Evolutionary conservation across 2,888 invertebrate genomes (phyloP), one percentile per base, ranked within the genome.

Genomic region (Aphrophora alni): DNA sequence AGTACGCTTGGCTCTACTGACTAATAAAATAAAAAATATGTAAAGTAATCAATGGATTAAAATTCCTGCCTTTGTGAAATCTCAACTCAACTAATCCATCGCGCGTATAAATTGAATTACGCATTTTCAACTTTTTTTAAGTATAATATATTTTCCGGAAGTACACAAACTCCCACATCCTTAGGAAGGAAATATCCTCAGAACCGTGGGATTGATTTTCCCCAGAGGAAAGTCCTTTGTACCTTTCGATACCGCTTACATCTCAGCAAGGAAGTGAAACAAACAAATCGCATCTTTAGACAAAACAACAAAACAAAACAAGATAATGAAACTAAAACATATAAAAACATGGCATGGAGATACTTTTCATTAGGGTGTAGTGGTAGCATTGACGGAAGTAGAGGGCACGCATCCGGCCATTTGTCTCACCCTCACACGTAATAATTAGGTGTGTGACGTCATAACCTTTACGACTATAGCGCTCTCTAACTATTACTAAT

Each of bases 331-430:
- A 59, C 21, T 21, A 21, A 33, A 33, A 33, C 33, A 33, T 3
- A 33, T 33, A 33, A 59, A 44, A 59, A 59, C 59, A 59, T 2
- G 21, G 59, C 59, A 5, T n/a, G 21, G 21, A 59, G 59, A 59
- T 59, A 59, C 59, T n/a, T 59, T 59, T 59, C 59, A 21, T n/a
- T 59, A 14, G 59, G 59, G 44, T 44, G 44, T 44, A 44, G 59
- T 59, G 59, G 59, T 59, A 59, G 59, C 59, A n/a, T 59, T 59
- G 59, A 59, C 59, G 59, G 59, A 59, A 59, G 59, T 59, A 59
- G 59, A 59, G 59, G 59, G 21, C 59, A n/a, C 10, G 10, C 59
- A 59, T 59, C 59, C 59, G 59, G 59, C 59, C 59, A 59, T 59
- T 59, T 59, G 59, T 59, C 59, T 59, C 59, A 59, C 59, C 59